Conservation (phyloP, 2,797 vertebrate species). For the Gastrophryne carolinensis region DNA sequence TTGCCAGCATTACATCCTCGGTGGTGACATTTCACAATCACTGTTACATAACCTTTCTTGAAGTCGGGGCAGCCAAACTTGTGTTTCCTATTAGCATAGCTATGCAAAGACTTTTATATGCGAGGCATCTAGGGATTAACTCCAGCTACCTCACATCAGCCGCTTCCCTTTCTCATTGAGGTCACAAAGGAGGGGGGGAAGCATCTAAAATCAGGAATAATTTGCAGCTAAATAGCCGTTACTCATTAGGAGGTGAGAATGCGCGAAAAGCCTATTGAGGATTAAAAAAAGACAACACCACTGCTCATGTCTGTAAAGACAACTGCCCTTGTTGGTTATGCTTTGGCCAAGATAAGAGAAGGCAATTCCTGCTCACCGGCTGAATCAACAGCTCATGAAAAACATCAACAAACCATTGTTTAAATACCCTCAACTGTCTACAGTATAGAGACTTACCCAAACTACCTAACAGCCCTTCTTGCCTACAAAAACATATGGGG, state of each 20-base stretch:
- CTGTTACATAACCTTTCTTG: conserved; percentile 11
- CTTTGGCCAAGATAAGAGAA: conserved; percentile 21
- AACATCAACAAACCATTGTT: conserved; percentile 15
- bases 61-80: neutral
- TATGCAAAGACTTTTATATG: conserved; percentile 34
- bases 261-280: conserved; percentile 20
- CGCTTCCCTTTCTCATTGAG: neutral
- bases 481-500: conserved; percentile 5
- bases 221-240: conserved; percentile 34
- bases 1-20: neutral
- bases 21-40: conserved; percentile 2
- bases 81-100: conserved; percentile 15
- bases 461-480: neutral
- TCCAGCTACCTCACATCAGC: neutral
- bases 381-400: conserved; percentile 29
- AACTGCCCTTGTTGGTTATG: conserved; percentile 15
- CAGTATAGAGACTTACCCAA: neutral
- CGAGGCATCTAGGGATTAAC: conserved; percentile 5
- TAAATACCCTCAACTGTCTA: conserved; percentile 31
- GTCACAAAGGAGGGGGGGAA: conserved; percentile 9
- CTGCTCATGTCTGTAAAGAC: neutral
- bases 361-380: conserved; percentile 13
- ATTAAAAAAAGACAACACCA: neutral
- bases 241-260: conserved; percentile 22
- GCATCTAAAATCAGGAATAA: neutral